Percentiles rank a stretch among this genome's conserved stretches.
Evolutionary conservation across 1,140 invertebrate genomes (phyloP).

Genomic region (silkworm (Bombyx mori)): DNA sequence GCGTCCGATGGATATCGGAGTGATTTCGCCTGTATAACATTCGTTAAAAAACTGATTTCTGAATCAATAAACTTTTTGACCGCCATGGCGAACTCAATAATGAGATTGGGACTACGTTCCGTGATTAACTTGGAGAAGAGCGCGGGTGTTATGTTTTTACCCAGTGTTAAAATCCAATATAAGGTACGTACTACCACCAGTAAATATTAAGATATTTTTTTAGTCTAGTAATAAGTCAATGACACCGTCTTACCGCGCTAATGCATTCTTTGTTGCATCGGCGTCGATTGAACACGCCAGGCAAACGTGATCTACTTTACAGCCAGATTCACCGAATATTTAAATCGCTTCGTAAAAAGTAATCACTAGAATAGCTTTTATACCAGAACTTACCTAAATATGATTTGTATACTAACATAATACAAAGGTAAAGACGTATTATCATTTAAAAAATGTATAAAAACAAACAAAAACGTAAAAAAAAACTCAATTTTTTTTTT

Average conservation of each 20-base stretch:
- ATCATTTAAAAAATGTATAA: too few relatives aligned
- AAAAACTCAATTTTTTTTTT: too few relatives aligned
- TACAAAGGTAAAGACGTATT: too few relatives aligned
- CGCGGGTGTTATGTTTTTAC: constrained; percentile 35
- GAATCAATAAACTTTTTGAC: constrained; percentile 9
- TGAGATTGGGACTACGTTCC: constrained; percentile 46
- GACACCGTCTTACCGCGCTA: not conserved
- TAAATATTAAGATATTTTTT: constrained; percentile 8
- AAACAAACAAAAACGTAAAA: too few relatives aligned
- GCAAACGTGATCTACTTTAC: too few relatives aligned
- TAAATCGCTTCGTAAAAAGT: too few relatives aligned
- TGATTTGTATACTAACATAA: too few relatives aligned
- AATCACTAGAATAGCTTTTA: too few relatives aligned
- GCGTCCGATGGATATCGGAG: not conserved
- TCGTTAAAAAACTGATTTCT: too few relatives aligned
- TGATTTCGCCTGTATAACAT: not conserved
- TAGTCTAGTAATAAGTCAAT: constrained; percentile 9
- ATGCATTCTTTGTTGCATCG: not conserved
- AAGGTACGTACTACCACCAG: constrained; percentile 25
- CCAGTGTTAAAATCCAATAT: constrained; percentile 37
- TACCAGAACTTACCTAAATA: too few relatives aligned
- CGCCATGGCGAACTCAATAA: constrained; percentile 52
- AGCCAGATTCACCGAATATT: too few relatives aligned
- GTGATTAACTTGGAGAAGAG: constrained; percentile 47
- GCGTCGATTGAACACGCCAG: too few relatives aligned